Percentiles rank a stretch among this genome's conserved stretches.
Evolutionary conservation across 2,797 vertebrate species (phyloP).

Genomic region (Pseudochirops cupreus): DNA sequence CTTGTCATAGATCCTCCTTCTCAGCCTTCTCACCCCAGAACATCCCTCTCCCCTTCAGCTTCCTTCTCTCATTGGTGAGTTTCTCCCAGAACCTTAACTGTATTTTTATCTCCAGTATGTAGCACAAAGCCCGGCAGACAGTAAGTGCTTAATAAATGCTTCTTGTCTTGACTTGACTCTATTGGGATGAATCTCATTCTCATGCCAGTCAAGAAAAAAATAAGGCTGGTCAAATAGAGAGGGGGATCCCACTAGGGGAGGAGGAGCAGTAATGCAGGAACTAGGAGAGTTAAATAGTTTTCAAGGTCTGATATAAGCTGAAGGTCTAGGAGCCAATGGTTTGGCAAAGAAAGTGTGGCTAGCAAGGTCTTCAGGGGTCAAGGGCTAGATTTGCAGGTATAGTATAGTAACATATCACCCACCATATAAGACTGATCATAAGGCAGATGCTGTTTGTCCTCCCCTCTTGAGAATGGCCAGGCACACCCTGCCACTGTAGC

Average conservation of each 20-base stretch:
- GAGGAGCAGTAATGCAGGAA: background rate
- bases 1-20: background rate
- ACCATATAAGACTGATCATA: background rate
- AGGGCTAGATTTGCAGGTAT: background rate
- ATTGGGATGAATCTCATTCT: conserved; percentile 16
- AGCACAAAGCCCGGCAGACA: background rate
- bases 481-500: background rate
- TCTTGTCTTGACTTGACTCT: background rate
- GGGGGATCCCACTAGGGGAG: background rate
- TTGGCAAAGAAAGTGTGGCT: background rate
- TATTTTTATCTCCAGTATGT: background rate
- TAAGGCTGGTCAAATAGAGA: conserved; percentile 6
- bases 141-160: too few species aligned
- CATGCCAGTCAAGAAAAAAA: background rate
- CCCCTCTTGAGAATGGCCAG: background rate
- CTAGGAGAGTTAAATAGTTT: background rate
- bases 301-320: background rate
- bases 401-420: background rate
- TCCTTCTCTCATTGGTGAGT: background rate
- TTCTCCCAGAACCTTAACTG: background rate
- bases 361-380: background rate
- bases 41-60: background rate
- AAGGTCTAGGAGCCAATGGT: background rate
- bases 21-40: background rate
- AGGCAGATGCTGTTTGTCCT: background rate